These are phyloP conservation scores for Cremastobaeus sp. DNA, from an alignment of 2,888 invertebrate species.

Conservation along the genomic window DNA sequence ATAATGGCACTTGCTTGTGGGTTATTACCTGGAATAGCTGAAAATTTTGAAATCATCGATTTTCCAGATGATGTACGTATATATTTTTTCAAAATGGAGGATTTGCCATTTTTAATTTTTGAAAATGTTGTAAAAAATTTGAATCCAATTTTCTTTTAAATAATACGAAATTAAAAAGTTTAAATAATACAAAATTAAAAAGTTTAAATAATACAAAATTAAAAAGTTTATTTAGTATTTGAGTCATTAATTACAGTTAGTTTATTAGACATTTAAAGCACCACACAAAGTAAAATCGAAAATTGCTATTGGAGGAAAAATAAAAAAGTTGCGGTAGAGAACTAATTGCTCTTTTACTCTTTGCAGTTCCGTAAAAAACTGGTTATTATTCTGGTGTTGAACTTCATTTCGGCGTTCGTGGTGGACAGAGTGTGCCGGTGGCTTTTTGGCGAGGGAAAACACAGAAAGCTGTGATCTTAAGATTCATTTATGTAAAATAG, in stretches of 20 bases:
- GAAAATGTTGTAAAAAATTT: neutral
- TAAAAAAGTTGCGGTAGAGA: too few relatives aligned
- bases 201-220: neutral
- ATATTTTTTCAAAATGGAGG: slow-evolving; percentile 1
- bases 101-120: slow-evolving; percentile 1
- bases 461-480: slow-evolving; percentile 73
- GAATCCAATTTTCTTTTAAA: neutral
- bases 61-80: slow-evolving; percentile 92
- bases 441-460: slow-evolving; percentile 90
- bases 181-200: neutral
- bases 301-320: too few relatives aligned
- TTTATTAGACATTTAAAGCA: too few relatives aligned
- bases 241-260: too few relatives aligned
- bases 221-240: too few relatives aligned
- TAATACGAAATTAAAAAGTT: too few relatives aligned
- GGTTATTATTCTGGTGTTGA: slow-evolving; percentile 89
- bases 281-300: too few relatives aligned
- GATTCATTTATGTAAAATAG: slow-evolving; percentile 40
- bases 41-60: slow-evolving; percentile 96
- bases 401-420: slow-evolving; percentile 90
- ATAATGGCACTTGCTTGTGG: slow-evolving; percentile 93
- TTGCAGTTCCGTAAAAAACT: slow-evolving; percentile 94
- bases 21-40: slow-evolving; percentile 89
- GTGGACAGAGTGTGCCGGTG: slow-evolving; percentile 92
- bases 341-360: too few relatives aligned